A percentile compares a stretch with the other conserved stretches of the same genome.
phyloP scores from a whole-genome alignment of 1,140 invertebrate genomes.

The Drosophila nigrodunni region DNA sequence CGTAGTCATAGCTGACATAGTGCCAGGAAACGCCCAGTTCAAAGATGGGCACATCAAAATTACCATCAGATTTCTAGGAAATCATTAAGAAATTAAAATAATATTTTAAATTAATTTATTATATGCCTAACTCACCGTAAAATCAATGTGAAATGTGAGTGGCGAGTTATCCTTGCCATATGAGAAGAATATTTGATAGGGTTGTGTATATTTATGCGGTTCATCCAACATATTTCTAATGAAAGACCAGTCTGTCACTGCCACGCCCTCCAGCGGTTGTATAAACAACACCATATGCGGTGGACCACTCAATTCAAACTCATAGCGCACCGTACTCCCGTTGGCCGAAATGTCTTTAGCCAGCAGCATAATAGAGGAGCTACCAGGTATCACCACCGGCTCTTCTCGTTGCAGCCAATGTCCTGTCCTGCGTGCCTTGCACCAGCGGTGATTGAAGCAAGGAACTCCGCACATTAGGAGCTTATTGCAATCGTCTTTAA shows the following conservation, averaged over 20 bases:
- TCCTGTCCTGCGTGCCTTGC: constrained; percentile 49
- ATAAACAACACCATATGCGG: constrained; percentile 90
- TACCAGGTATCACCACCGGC: constrained; percentile 50
- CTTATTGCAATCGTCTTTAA: constrained; percentile 87
- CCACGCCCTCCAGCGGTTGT: constrained; percentile 86
- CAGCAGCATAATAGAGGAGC: constrained; percentile 13
- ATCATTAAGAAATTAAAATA: neutral
- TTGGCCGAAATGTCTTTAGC: constrained; percentile 26
- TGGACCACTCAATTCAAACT: constrained; percentile 86
- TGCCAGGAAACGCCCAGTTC: constrained; percentile 72
- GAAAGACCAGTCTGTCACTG: constrained; percentile 88
- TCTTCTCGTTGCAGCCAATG: constrained; percentile 63
- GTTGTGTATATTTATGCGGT: constrained; percentile 86
- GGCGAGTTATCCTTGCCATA: constrained; percentile 87
- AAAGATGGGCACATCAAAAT: constrained; percentile 50
- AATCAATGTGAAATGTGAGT: constrained; percentile 87
- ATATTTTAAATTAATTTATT: neutral
- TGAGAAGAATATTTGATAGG: constrained; percentile 90
- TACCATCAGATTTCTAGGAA: constrained; percentile 41
- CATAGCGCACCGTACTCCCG: constrained; percentile 46
- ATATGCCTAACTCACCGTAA: constrained; percentile 84
- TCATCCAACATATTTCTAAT: constrained; percentile 85
- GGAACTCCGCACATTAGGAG: constrained; percentile 91
- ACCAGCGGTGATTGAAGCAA: constrained; percentile 87
- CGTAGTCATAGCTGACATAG: constrained; percentile 63